phyloP scores from a whole-genome alignment of 1,140 invertebrate genomes.

The Nephila pilipes region DNA sequence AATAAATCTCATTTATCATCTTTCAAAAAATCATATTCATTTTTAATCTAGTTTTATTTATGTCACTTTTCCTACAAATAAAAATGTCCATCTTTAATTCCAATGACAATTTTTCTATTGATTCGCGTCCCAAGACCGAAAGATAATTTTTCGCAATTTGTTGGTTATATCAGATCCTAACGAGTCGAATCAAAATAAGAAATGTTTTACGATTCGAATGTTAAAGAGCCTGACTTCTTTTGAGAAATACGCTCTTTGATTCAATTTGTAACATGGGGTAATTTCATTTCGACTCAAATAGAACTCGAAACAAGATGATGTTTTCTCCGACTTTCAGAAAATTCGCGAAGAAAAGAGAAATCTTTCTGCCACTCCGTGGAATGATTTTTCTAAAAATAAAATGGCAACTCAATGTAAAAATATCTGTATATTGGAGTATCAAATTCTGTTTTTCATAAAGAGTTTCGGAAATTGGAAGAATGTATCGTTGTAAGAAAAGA shows the following conservation, averaged over 20 bases:
- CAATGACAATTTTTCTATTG: not conserved
- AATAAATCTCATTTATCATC: no score
- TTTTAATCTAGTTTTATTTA: no score
- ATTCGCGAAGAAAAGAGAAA: not conserved
- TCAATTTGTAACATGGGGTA: conserved; percentile 26
- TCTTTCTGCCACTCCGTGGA: not conserved
- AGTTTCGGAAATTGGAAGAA: not conserved
- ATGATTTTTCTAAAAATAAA: conserved; percentile 18
- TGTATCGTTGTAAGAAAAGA: not conserved
- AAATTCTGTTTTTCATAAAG: conserved; percentile 9
- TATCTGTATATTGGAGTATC: not conserved
- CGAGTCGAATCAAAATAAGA: conserved; percentile 1
- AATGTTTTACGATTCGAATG: conserved; percentile 12
- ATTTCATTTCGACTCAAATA: conserved; percentile 48
- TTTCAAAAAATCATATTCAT: no score
- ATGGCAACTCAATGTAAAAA: not conserved
- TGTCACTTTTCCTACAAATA: not conserved
- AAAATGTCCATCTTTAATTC: not conserved
- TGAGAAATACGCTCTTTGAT: conserved; percentile 33
- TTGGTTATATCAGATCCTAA: conserved; percentile 13
- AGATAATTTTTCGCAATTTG: conserved; percentile 11
- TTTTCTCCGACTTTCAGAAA: conserved; percentile 8
- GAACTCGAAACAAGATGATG: conserved; percentile 20
- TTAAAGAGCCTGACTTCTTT: conserved; percentile 15
- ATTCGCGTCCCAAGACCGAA: not conserved